A percentile compares a stretch with the other conserved stretches of the same genome.
Evolutionary conservation across 2,797 vertebrate species (phyloP).

Genomic region (Gorsachius magnificus): DNA sequence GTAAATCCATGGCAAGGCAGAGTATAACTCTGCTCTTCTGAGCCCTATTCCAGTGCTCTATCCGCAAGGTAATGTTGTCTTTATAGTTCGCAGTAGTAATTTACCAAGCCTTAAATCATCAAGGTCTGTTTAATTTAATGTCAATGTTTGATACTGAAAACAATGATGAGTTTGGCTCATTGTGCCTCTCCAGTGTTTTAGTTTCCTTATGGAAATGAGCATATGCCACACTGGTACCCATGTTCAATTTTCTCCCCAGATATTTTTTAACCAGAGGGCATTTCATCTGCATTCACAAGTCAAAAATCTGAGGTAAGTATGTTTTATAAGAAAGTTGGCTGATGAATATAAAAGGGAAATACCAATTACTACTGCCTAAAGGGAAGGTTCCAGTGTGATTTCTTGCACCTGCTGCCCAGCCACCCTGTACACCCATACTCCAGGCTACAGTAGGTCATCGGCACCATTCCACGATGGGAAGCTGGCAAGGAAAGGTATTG

Average conservation of each 20-base stretch:
- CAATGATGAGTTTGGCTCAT: not conserved
- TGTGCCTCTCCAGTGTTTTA: not conserved
- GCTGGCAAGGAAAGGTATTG: not conserved
- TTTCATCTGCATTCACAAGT: constrained; percentile 6
- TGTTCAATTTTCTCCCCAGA: not conserved
- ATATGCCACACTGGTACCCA: not conserved
- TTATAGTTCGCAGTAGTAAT: not conserved
- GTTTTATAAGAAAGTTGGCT: not conserved
- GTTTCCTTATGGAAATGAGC: not conserved
- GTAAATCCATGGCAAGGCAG: not conserved
- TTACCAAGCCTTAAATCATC: not conserved
- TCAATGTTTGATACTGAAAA: not conserved
- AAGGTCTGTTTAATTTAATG: not conserved
- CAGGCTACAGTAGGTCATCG: not conserved
- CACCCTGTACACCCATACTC: not conserved
- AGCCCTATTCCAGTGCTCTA: not conserved
- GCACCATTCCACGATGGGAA: not conserved
- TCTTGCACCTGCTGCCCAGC: not conserved
- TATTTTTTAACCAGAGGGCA: not conserved
- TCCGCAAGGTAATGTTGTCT: not conserved
- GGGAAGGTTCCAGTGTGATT: not conserved
- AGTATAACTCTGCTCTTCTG: not conserved
- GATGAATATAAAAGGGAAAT: not conserved
- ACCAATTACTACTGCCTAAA: not conserved
- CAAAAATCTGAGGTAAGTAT: not conserved